Percentiles rank a stretch among this genome's conserved stretches.
phyloP scores from a whole-genome alignment of 2,113 vertebrate genomes.

The Syngnathoides biaculeatus region DNA sequence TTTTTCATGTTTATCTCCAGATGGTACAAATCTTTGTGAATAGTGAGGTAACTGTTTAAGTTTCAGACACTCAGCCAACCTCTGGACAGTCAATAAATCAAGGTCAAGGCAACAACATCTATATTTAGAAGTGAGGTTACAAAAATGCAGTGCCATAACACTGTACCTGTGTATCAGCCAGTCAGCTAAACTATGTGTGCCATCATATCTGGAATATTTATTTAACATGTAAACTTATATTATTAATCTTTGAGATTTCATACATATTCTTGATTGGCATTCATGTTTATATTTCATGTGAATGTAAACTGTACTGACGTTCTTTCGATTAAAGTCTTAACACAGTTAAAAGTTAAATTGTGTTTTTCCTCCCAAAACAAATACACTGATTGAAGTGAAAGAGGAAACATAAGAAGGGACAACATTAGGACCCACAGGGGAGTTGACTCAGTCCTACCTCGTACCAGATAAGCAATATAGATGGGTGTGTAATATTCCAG shows the following conservation, averaged over 20 bases:
- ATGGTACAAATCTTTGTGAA: slow-evolving; percentile 21
- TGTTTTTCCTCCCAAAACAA: too few relatives aligned
- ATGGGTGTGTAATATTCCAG: neutral
- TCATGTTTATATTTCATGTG: too few relatives aligned
- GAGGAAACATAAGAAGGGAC: too few relatives aligned
- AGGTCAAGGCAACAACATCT: slow-evolving; percentile 30
- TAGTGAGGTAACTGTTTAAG: slow-evolving; percentile 33
- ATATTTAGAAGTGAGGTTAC: slow-evolving; percentile 14
- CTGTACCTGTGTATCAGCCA: slow-evolving; percentile 1
- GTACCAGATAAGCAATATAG: neutral
- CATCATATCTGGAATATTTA: neutral
- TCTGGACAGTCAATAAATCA: slow-evolving; percentile 18
- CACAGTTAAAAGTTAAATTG: neutral
- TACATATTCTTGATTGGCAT: neutral
- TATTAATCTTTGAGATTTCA: neutral
- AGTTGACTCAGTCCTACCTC: neutral
- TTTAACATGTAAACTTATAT: neutral
- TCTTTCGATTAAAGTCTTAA: too few relatives aligned
- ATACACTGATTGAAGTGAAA: neutral
- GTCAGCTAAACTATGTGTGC: neutral
- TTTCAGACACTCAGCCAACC: slow-evolving; percentile 30
- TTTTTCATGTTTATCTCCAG: neutral
- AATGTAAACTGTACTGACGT: too few relatives aligned
- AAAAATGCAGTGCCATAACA: neutral
- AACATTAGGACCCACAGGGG: too few relatives aligned